These are phyloP conservation scores for Tupiocoris notatus DNA, from an alignment of 2,888 invertebrate species.

Conservation along the genomic window DNA sequence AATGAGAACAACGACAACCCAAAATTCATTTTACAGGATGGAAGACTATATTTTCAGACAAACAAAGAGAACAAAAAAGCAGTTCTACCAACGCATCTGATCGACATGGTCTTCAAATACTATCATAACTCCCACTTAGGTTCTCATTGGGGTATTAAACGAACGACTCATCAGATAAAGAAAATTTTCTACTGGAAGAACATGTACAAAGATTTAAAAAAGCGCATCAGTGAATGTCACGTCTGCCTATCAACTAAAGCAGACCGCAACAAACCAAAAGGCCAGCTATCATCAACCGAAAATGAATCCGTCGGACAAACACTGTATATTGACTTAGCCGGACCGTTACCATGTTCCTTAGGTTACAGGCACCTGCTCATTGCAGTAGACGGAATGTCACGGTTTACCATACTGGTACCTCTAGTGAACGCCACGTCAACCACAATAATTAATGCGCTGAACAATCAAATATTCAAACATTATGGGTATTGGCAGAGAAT, in stretches of 20 bases:
- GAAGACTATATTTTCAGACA: neutral
- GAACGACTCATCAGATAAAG: neutral
- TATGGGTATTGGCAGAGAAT: constrained; percentile 9
- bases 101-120: neutral
- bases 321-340: constrained; percentile 7
- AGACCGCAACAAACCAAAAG: neutral
- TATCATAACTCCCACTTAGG: neutral
- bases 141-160: constrained; percentile 1
- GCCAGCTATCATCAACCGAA: neutral
- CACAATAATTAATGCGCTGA: constrained; percentile 5
- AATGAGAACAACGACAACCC: neutral
- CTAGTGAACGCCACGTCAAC: neutral
- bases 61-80: neutral
- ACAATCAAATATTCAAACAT: constrained; percentile 9
- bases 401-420: constrained; percentile 3
- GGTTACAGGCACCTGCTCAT: neutral
- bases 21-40: neutral
- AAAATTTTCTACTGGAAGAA: neutral
- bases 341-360: neutral
- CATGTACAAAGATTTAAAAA: neutral
- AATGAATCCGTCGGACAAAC: neutral
- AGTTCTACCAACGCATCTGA: constrained; percentile 3
- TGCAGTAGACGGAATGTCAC: constrained; percentile 16
- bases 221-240: neutral
- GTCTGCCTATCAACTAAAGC: constrained; percentile 1